A percentile compares a stretch with the other conserved stretches of the same genome.
Evolutionary conservation across 2,113 vertebrate genomes (phyloP).

Genomic region (Limnothrissa miodon): DNA sequence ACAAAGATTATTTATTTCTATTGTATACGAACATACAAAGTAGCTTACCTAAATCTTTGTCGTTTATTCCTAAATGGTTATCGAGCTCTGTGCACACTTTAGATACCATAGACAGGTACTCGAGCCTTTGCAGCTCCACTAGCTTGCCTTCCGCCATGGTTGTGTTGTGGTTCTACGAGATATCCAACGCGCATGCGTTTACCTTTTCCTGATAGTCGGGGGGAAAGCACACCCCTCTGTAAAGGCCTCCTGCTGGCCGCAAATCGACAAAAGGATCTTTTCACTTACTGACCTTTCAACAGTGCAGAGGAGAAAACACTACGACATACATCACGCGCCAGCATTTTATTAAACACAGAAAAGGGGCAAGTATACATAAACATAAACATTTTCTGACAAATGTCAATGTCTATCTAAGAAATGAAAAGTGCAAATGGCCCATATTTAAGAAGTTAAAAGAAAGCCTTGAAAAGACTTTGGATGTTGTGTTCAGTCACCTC

Average conservation of each 20-base stretch:
- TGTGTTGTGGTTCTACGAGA: conserved; percentile 43
- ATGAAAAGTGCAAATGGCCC: background rate
- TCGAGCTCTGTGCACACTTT: conserved; percentile 97
- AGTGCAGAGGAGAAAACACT: background rate
- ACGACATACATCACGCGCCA: background rate
- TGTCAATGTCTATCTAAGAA: background rate
- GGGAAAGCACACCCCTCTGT: too few species aligned
- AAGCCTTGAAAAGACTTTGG: background rate
- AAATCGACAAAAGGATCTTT: background rate
- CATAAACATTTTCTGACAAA: background rate
- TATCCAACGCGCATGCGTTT: background rate
- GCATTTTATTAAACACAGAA: conserved; percentile 9
- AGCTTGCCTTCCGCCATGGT: conserved; percentile 74
- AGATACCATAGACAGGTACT: conserved; percentile 92
- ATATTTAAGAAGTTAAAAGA: background rate
- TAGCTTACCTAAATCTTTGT: conserved; percentile 86
- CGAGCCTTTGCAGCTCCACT: conserved; percentile 89
- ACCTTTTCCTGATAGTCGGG: too few species aligned
- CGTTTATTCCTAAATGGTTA: conserved; percentile 94
- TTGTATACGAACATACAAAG: background rate
- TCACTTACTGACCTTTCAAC: background rate
- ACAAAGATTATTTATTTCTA: background rate
- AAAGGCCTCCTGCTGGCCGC: background rate
- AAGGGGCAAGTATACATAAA: background rate
- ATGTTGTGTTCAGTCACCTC: background rate